These are phyloP conservation scores for Pollenia griseotomentosa DNA, from an alignment of 2,888 invertebrate species.

Conservation along the genomic window DNA sequence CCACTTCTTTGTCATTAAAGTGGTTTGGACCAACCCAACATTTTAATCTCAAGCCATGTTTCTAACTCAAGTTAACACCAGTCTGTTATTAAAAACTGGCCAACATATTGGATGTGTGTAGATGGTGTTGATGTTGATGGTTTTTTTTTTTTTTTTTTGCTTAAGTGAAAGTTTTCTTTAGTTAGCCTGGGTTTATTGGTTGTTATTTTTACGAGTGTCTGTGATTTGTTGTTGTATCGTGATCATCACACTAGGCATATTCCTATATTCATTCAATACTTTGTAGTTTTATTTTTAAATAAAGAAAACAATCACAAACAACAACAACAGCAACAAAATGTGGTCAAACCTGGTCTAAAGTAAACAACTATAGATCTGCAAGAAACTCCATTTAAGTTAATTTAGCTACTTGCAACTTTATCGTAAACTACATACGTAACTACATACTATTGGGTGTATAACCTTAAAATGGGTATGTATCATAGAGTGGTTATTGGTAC, in stretches of 20 bases:
- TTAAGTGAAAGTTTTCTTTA: constrained; percentile 56
- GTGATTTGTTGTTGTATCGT: constrained; percentile 4
- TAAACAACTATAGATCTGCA: constrained; percentile 16
- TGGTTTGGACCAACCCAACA: not conserved
- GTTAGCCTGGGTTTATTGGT: constrained; percentile 12
- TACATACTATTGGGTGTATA: not conserved
- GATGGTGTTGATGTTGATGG: not conserved
- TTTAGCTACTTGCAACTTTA: constrained; percentile 6
- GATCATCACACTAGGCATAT: constrained; percentile 10
- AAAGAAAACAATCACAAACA: constrained; percentile 47
- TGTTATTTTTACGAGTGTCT: constrained; percentile 13
- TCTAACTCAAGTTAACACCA: constrained; percentile 1
- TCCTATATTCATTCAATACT: constrained; percentile 32
- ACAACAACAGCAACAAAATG: constrained; percentile 35
- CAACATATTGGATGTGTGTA: constrained; percentile 10
- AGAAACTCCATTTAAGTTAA: constrained; percentile 33
- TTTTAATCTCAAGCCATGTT: constrained; percentile 16
- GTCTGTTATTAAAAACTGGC: not conserved
- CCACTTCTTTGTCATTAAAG: not conserved
- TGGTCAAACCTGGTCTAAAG: constrained; percentile 64
- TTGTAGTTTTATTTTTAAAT: not conserved
- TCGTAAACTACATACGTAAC: not conserved
- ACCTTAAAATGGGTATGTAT: too few species aligned
- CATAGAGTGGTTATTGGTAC: too few species aligned
- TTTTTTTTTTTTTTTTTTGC: not conserved